These are phyloP conservation scores for Stomorhina lunata DNA, from an alignment of 2,888 invertebrate genomes.

Conservation along the genomic window DNA sequence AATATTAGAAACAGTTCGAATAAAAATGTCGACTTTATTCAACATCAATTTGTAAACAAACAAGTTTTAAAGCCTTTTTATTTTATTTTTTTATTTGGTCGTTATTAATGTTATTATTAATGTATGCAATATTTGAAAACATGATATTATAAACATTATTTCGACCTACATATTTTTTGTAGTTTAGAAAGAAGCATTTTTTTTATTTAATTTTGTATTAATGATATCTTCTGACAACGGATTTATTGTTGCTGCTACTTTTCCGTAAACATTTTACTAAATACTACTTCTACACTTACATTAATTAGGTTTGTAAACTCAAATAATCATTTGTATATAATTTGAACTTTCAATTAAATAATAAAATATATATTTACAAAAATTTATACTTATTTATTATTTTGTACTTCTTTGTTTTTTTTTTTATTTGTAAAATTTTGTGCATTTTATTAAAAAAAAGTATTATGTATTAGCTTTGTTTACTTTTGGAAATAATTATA, in stretches of 20 bases:
- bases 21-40: background rate
- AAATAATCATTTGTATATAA: too few relatives aligned
- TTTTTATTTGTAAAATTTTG: conserved; percentile 59
- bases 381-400: too few relatives aligned
- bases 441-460: conserved; percentile 64
- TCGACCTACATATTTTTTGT: conserved; percentile 36
- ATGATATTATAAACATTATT: background rate
- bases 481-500: conserved; percentile 43
- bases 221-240: conserved; percentile 41
- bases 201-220: conserved; percentile 3
- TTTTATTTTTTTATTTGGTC: background rate
- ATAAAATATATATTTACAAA: too few relatives aligned
- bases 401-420: background rate
- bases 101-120: background rate
- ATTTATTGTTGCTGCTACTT: conserved; percentile 68
- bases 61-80: too few relatives aligned
- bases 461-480: conserved; percentile 59
- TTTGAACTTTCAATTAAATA: too few relatives aligned
- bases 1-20: background rate
- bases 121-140: background rate
- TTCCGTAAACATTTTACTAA: conserved; percentile 44
- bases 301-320: background rate
- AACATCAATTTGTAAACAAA: too few relatives aligned
- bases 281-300: conserved; percentile 17
- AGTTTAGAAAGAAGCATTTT: conserved; percentile 32